phyloP scores from a whole-genome alignment of 2,888 invertebrate species.

The Anorthoa munda region DNA sequence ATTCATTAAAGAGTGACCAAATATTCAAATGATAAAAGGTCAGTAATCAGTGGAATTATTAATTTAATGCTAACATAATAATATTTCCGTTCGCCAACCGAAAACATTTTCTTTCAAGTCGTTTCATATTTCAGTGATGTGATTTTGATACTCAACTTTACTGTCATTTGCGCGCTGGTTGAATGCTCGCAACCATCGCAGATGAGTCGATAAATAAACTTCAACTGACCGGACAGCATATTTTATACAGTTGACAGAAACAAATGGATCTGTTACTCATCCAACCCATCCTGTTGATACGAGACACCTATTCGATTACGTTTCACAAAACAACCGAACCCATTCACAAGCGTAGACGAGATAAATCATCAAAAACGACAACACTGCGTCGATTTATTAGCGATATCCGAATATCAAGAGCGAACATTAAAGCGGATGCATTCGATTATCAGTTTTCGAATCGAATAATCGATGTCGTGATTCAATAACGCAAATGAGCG shows the following conservation, averaged over 20 bases:
- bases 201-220: constrained; percentile 45
- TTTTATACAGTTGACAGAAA: constrained; percentile 57
- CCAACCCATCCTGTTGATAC: constrained; percentile 33
- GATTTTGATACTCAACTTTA: neutral
- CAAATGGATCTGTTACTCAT: constrained; percentile 52
- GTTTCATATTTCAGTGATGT: neutral
- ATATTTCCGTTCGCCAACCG: neutral
- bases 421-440: constrained; percentile 79
- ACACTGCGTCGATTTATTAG: constrained; percentile 81
- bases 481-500: constrained; percentile 81
- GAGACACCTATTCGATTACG: constrained; percentile 57
- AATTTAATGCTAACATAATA: neutral
- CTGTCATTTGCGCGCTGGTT: neutral
- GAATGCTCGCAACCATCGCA: neutral
- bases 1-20: neutral
- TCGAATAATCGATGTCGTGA: constrained; percentile 78
- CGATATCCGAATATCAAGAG: constrained; percentile 79
- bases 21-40: neutral
- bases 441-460: constrained; percentile 80
- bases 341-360: constrained; percentile 68
- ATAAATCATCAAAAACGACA: constrained; percentile 81
- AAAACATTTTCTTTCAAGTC: neutral
- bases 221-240: constrained; percentile 49
- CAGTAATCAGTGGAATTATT: neutral
- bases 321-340: constrained; percentile 57